Conservation (phyloP, 2,888 invertebrate species). For the Volucella inflata region DNA sequence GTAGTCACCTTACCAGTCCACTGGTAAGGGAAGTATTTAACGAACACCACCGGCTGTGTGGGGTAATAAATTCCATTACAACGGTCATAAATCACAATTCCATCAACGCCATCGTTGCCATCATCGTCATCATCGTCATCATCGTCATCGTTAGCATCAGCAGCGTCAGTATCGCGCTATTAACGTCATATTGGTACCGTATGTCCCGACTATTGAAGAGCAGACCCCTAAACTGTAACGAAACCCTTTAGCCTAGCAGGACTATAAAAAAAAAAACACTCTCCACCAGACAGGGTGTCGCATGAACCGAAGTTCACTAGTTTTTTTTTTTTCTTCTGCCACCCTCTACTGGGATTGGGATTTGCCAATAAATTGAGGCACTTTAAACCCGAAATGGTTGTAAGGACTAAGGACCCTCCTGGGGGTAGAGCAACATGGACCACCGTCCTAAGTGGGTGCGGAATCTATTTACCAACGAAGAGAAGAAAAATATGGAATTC, state of each 20-base stretch:
- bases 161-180: background rate
- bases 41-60: conserved; percentile 11
- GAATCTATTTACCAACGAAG: conserved; percentile 29
- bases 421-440: conserved; percentile 1
- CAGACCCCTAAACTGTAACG: no score
- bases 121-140: conserved; percentile 30
- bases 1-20: no score
- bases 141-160: background rate
- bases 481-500: conserved; percentile 56
- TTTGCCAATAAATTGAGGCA: conserved; percentile 51
- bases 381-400: conserved; percentile 27
- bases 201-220: no score
- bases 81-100: conserved; percentile 65
- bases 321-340: conserved; percentile 5
- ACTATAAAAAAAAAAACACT: conserved; percentile 37
- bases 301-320: background rate
- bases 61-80: conserved; percentile 65
- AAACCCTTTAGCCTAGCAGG: conserved; percentile 6
- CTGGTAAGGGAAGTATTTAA: conserved; percentile 6
- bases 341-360: background rate
- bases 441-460: conserved; percentile 7
- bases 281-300: background rate
- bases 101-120: conserved; percentile 44
- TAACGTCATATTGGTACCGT: background rate
- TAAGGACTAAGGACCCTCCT: conserved; percentile 27